A percentile compares a stretch with the other conserved stretches of the same genome.
Evolutionary conservation across 1,140 invertebrate species (phyloP).

Genomic region (Rhyzopertha dominica): DNA sequence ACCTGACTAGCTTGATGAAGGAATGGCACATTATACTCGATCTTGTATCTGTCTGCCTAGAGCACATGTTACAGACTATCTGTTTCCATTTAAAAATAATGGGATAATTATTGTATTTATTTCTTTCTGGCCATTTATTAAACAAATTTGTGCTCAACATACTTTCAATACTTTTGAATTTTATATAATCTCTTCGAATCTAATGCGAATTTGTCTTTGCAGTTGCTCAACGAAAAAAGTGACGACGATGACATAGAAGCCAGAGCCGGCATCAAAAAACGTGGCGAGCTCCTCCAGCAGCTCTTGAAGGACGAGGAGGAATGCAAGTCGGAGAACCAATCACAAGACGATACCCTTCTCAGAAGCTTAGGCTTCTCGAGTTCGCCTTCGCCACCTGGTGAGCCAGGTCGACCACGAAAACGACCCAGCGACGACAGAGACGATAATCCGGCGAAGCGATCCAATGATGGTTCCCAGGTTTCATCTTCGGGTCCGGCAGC

Average conservation of each 20-base stretch:
- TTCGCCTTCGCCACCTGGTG: constrained; percentile 49
- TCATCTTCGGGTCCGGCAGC: constrained; percentile 47
- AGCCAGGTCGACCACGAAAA: constrained; percentile 56
- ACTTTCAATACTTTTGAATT: constrained; percentile 2
- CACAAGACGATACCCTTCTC: constrained; percentile 54
- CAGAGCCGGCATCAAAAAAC: constrained; percentile 53
- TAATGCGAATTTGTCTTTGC: constrained; percentile 38
- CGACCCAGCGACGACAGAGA: constrained; percentile 63
- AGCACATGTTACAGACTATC: no score
- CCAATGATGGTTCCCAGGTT: constrained; percentile 50
- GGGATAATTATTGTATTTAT: no score
- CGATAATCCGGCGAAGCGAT: constrained; percentile 52
- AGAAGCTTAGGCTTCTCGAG: constrained; percentile 56
- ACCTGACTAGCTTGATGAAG: no score
- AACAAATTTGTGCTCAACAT: neutral
- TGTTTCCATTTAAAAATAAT: no score
- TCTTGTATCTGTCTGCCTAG: no score
- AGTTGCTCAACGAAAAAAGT: constrained; percentile 80
- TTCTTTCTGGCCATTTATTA: no score
- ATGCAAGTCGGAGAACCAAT: constrained; percentile 35
- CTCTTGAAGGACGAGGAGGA: constrained; percentile 60
- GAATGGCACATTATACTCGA: no score
- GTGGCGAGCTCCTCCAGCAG: constrained; percentile 73
- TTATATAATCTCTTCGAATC: constrained; percentile 3
- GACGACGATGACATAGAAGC: constrained; percentile 70